Evolutionary conservation across 2,797 vertebrate species (phyloP).

Genomic region (Brachymystax lenok): DNA sequence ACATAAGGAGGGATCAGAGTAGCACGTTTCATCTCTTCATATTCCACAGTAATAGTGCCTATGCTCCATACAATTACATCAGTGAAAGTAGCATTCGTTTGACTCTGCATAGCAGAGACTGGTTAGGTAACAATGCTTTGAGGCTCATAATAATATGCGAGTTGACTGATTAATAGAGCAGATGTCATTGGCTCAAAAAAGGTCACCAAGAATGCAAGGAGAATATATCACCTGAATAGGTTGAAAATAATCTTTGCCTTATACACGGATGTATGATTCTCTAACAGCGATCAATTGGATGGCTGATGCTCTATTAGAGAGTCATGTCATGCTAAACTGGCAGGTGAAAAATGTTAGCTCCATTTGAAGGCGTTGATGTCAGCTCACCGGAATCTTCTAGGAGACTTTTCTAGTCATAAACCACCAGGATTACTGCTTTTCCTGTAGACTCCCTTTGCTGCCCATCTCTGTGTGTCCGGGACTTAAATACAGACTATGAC

Average conservation of each 20-base stretch:
- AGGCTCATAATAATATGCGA: conserved; percentile 30
- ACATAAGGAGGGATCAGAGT: conserved; percentile 15
- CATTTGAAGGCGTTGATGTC: background rate
- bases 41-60: conserved; percentile 43
- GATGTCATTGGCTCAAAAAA: conserved; percentile 33
- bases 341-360: conserved; percentile 4
- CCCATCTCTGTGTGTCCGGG: conserved; percentile 20
- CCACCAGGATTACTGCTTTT: background rate
- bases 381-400: background rate
- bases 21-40: conserved; percentile 32
- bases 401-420: background rate
- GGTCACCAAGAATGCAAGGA: conserved; percentile 21
- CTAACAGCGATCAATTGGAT: conserved; percentile 5
- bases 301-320: conserved; percentile 4
- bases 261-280: conserved; percentile 12
- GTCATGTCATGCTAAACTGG: background rate
- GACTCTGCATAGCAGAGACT: conserved; percentile 36
- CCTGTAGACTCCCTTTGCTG: background rate
- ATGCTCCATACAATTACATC: conserved; percentile 22
- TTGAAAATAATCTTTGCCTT: background rate
- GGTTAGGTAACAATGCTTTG: conserved; percentile 11
- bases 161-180: conserved; percentile 50
- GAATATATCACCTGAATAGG: conserved; percentile 1
- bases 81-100: conserved; percentile 49
- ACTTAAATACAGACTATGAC: conserved; percentile 36